phyloP scores from a whole-genome alignment of 2,888 invertebrate genomes.

The Rotaria socialis region DNA sequence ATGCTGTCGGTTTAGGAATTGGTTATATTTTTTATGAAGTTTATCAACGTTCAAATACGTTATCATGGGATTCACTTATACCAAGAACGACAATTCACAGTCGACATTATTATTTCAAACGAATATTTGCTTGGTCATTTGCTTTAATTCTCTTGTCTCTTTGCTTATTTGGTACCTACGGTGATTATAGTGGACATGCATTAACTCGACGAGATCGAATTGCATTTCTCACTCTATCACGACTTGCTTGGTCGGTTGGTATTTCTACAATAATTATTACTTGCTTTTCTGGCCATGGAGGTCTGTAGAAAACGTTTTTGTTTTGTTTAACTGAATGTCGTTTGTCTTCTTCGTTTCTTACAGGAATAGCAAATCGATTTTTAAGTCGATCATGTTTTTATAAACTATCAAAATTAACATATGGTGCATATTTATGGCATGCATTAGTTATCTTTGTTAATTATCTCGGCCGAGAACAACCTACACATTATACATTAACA shows the following conservation, averaged over 20 bases:
- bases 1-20: constrained; percentile 54
- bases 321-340: too few relatives aligned
- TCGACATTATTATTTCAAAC: neutral
- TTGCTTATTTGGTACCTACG: constrained; percentile 25
- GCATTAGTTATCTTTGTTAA: constrained; percentile 16
- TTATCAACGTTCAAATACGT: neutral
- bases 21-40: constrained; percentile 51
- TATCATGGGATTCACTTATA: neutral
- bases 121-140: neutral
- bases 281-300: constrained; percentile 25
- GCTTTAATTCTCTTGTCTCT: neutral
- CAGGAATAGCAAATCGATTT: neutral
- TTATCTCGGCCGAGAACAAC: neutral
- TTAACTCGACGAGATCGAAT: constrained; percentile 6
- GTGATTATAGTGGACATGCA: constrained; percentile 33
- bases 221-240: constrained; percentile 3
- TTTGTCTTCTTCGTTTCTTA: neutral
- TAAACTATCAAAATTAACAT: constrained; percentile 28
- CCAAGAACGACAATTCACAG: neutral
- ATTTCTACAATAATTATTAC: neutral
- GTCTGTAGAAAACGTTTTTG: neutral
- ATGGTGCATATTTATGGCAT: constrained; percentile 33
- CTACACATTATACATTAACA: neutral
- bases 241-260: neutral
- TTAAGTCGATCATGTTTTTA: constrained; percentile 26